Percentiles rank a stretch among this genome's conserved stretches.
Evolutionary conservation across 2,797 vertebrate genomes (phyloP).

Genomic region (Gambelia wislizenii): DNA sequence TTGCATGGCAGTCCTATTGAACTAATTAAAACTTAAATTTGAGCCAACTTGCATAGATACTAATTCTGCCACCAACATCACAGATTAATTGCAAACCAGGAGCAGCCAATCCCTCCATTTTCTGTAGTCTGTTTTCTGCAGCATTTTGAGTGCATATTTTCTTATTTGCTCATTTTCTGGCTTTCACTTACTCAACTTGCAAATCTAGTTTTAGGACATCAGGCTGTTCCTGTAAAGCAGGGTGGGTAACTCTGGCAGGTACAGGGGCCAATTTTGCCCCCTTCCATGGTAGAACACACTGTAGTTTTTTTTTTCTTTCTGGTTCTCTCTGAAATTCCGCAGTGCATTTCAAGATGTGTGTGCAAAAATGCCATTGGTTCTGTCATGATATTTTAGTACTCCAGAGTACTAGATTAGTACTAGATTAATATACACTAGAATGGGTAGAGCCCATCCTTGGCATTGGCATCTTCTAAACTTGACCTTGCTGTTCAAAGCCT

Average conservation of each 20-base stretch:
- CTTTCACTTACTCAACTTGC: background rate
- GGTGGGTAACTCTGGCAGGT: too few relatives aligned
- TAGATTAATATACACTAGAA: background rate
- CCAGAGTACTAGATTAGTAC: too few relatives aligned
- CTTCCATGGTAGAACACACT: too few relatives aligned
- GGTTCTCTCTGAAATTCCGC: too few relatives aligned
- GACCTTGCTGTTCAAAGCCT: background rate
- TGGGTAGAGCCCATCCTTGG: background rate
- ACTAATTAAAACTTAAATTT: background rate
- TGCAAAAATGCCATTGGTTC: background rate
- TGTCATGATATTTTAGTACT: background rate
- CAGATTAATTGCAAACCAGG: background rate
- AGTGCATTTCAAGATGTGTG: too few relatives aligned
- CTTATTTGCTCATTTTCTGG: background rate
- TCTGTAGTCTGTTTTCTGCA: background rate
- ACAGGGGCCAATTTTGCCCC: too few relatives aligned
- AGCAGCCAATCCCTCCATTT: background rate
- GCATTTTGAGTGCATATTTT: background rate
- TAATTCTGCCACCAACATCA: background rate
- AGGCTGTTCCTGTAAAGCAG: background rate
- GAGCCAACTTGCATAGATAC: background rate
- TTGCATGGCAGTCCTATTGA: background rate
- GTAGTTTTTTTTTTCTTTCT: too few relatives aligned
- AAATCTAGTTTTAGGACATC: background rate
- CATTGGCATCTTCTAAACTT: background rate